Evolutionary conservation across 2,797 vertebrate species (phyloP).

Genomic region (Chrysocyon brachyurus): DNA sequence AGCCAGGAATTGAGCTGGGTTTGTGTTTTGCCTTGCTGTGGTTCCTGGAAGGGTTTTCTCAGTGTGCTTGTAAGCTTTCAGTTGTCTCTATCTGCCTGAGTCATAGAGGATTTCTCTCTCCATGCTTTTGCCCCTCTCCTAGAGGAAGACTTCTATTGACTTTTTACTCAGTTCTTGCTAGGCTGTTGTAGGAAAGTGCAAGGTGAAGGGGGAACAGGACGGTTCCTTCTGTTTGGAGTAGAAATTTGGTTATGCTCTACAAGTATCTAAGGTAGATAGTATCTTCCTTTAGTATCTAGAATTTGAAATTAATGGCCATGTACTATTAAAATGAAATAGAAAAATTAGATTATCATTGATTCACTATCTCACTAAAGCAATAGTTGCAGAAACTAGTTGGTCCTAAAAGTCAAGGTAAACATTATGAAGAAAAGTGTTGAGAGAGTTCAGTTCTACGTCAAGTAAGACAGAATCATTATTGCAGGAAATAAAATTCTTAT

Average conservation of each 20-base stretch:
- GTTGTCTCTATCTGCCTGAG: not conserved
- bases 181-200: not conserved
- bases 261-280: not conserved
- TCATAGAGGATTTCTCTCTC: not conserved
- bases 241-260: not conserved
- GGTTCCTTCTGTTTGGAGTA: not conserved
- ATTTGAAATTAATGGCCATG: slow-evolving; percentile 1
- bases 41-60: not conserved
- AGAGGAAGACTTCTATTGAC: not conserved
- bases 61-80: not conserved
- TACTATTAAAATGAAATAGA: not conserved
- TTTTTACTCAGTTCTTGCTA: not conserved
- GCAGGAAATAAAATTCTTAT: not conserved
- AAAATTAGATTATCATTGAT: not conserved
- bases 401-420: slow-evolving; percentile 47
- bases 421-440: not conserved
- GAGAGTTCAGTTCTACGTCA: not conserved
- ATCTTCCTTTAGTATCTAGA: not conserved
- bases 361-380: not conserved
- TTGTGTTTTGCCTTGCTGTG: not conserved
- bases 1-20: not conserved
- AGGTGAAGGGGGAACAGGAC: not conserved
- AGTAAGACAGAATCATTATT: not conserved
- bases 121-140: no score
- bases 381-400: not conserved